These are phyloP conservation scores for Agapostemon virescens DNA, from an alignment of 2,888 invertebrate species.

Conservation along the genomic window DNA sequence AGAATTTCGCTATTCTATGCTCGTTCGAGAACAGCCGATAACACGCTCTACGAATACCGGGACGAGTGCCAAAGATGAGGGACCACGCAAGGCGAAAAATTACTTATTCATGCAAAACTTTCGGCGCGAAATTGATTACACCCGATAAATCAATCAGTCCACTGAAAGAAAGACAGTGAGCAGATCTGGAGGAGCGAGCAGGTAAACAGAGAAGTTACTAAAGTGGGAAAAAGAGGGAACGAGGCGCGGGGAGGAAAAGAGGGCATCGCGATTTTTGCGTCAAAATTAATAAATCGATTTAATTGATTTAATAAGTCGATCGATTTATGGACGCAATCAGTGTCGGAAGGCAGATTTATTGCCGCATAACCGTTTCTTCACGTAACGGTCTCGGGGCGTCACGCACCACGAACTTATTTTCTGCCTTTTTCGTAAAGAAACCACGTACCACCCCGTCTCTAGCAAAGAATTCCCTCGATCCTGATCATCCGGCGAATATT, in stretches of 20 bases:
- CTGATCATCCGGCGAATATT: background rate
- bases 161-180: background rate
- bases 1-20: background rate
- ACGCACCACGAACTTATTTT: constrained; percentile 27
- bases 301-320: constrained; percentile 69
- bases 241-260: constrained; percentile 6
- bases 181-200: background rate
- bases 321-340: constrained; percentile 67
- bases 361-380: constrained; percentile 52
- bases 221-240: background rate
- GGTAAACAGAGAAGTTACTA: background rate
- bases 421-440: constrained; percentile 21
- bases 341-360: constrained; percentile 46
- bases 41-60: constrained; percentile 34
- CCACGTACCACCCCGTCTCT: background rate
- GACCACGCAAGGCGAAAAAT: constrained; percentile 59
- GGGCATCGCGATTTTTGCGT: constrained; percentile 53
- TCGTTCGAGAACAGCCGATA: constrained; percentile 15
- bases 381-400: constrained; percentile 53
- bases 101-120: constrained; percentile 68
- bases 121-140: constrained; percentile 66
- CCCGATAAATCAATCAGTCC: constrained; percentile 65
- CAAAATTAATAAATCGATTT: constrained; percentile 66
- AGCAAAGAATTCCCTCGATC: background rate
- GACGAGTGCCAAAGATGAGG: constrained; percentile 43